These are phyloP conservation scores for Grallaria varia DNA, from an alignment of 2,113 vertebrate genomes.

Conservation along the genomic window DNA sequence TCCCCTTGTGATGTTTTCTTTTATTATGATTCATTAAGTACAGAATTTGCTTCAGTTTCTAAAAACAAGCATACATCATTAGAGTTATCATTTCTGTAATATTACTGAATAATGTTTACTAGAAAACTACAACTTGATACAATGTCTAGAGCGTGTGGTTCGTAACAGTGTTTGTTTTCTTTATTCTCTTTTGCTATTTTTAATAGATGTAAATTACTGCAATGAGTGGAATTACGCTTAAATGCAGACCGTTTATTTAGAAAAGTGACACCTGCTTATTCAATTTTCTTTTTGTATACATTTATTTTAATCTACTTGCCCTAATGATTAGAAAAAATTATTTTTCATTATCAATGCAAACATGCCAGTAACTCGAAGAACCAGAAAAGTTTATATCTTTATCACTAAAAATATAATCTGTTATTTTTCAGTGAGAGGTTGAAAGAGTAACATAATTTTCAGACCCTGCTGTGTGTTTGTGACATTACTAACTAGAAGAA, in stretches of 20 bases:
- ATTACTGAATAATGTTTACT: constrained; percentile 29
- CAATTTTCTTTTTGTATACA: background rate
- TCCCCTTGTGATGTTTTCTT: constrained; percentile 6
- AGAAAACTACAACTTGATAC: background rate
- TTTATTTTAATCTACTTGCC: background rate
- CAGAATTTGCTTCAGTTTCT: constrained; percentile 1
- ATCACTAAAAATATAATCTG: background rate
- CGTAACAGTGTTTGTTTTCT: background rate
- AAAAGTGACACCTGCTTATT: background rate
- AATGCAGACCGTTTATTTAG: background rate
- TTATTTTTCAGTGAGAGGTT: background rate
- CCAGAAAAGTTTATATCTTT: background rate
- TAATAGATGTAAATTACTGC: background rate
- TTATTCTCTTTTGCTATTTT: background rate
- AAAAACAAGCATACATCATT: background rate
- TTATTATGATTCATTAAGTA: constrained; percentile 29
- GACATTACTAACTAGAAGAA: background rate
- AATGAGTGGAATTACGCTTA: background rate
- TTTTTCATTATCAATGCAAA: background rate
- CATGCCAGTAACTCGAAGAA: background rate
- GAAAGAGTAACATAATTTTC: background rate
- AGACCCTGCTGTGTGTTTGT: background rate
- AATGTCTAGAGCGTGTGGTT: background rate
- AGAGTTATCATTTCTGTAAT: constrained; percentile 8
- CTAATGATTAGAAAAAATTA: background rate